Conservation (phyloP, 2,113 vertebrate species). For the Camarhynchus parvulus region DNA sequence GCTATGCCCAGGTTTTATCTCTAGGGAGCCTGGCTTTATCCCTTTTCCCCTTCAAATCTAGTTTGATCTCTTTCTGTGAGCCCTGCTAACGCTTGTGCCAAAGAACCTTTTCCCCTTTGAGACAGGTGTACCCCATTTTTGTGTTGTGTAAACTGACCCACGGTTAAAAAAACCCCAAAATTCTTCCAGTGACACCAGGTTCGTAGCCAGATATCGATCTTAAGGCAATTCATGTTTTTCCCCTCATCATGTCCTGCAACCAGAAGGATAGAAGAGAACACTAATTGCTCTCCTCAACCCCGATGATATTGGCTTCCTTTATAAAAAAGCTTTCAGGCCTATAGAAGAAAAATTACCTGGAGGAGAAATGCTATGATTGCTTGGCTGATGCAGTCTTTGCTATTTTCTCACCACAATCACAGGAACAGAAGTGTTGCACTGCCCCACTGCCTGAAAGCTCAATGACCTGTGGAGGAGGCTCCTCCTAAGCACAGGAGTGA, state of each 20-base stretch:
- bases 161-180: neutral
- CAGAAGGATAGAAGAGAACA: neutral
- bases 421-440: neutral
- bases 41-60: neutral
- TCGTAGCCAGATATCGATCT: neutral
- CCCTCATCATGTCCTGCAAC: neutral
- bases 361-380: neutral
- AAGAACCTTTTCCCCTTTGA: neutral
- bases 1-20: neutral
- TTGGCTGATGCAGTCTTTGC: neutral
- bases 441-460: neutral
- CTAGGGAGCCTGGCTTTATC: neutral
- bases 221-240: neutral
- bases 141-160: neutral
- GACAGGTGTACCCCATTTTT: neutral
- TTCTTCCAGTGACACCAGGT: neutral
- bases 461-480: neutral
- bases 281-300: neutral
- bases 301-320: neutral
- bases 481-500: neutral
- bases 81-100: neutral
- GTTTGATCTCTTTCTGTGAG: neutral
- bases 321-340: slow-evolving; percentile 4
- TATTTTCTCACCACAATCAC: neutral
- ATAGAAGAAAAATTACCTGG: neutral